A percentile compares a stretch with the other conserved stretches of the same genome.
Evolutionary conservation across 2,113 vertebrate genomes (phyloP).

Genomic region (Entelurus aequoreus): DNA sequence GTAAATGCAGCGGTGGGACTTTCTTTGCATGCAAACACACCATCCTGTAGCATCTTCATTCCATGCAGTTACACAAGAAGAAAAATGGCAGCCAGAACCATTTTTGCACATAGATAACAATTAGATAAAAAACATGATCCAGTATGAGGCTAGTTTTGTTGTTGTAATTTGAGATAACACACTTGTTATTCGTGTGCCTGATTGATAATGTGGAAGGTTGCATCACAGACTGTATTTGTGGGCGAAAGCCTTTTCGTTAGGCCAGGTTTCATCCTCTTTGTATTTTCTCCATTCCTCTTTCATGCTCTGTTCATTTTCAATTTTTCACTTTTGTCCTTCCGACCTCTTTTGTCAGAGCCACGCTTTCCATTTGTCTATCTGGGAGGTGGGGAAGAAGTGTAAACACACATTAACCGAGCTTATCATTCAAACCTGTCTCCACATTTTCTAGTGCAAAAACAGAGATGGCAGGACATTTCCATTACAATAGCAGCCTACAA

Average conservation of each 20-base stretch:
- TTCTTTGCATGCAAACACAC: background rate
- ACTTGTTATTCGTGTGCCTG: constrained; percentile 4
- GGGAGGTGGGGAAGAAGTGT: background rate
- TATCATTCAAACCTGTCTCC: constrained; percentile 7
- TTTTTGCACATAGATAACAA: background rate
- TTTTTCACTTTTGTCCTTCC: background rate
- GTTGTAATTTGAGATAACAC: constrained; percentile 12
- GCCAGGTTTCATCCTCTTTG: background rate
- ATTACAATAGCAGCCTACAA: constrained; percentile 37
- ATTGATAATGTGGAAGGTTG: constrained; percentile 17
- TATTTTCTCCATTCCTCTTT: background rate
- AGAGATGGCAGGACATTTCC: constrained; percentile 39
- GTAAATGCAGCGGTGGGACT: constrained; percentile 12
- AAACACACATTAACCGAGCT: constrained; percentile 4
- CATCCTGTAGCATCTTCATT: constrained; percentile 9
- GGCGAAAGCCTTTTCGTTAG: constrained; percentile 1
- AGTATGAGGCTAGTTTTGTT: constrained; percentile 6
- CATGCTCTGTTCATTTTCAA: background rate
- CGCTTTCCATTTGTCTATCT: background rate
- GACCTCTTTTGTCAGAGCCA: background rate
- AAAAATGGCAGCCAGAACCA: constrained; percentile 39
- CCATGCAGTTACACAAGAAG: constrained; percentile 30
- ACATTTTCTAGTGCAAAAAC: background rate
- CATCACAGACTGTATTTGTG: background rate
- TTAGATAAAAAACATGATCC: constrained; percentile 6